Conservation (phyloP, 2,797 vertebrate species). For the Enteromius trimaculatus region DNA sequence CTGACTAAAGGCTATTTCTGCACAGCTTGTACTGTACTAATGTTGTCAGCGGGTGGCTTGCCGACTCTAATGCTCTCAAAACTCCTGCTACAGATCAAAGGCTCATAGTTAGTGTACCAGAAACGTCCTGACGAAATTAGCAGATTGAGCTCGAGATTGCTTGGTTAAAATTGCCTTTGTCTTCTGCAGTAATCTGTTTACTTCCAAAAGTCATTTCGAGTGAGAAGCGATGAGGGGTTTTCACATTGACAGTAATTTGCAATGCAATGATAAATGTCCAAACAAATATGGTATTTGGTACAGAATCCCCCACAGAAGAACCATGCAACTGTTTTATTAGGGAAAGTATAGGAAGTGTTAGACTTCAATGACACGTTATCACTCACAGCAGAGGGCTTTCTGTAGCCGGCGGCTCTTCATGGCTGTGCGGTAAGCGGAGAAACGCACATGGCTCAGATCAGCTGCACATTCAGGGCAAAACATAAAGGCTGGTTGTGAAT, state of each 20-base stretch:
- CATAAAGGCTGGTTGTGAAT: conserved; percentile 46
- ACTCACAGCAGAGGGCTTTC: conserved; percentile 84
- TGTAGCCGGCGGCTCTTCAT: conserved; percentile 87
- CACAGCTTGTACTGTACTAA: conserved; percentile 40
- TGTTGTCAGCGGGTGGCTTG: conserved; percentile 36
- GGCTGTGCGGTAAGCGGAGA: conserved; percentile 87
- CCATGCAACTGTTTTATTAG: neutral
- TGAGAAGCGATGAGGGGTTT: neutral
- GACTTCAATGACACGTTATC: neutral
- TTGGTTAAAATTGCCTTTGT: conserved; percentile 33
- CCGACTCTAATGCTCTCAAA: conserved; percentile 39
- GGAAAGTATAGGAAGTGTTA: neutral
- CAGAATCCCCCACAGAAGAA: neutral
- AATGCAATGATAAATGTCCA: neutral
- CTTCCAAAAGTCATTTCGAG: neutral
- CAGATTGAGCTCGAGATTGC: conserved; percentile 1
- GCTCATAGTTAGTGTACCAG: conserved; percentile 12
- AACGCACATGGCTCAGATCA: conserved; percentile 84
- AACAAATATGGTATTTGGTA: neutral
- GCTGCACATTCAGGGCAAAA: conserved; percentile 69
- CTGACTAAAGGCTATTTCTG: conserved; percentile 42
- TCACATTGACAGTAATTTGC: neutral
- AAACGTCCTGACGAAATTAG: conserved; percentile 29
- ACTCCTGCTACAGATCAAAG: conserved; percentile 25
- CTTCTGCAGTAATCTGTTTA: conserved; percentile 25